Evolutionary conservation across 2,888 invertebrate genomes (phyloP).

Genomic region (Heliconius erato): DNA sequence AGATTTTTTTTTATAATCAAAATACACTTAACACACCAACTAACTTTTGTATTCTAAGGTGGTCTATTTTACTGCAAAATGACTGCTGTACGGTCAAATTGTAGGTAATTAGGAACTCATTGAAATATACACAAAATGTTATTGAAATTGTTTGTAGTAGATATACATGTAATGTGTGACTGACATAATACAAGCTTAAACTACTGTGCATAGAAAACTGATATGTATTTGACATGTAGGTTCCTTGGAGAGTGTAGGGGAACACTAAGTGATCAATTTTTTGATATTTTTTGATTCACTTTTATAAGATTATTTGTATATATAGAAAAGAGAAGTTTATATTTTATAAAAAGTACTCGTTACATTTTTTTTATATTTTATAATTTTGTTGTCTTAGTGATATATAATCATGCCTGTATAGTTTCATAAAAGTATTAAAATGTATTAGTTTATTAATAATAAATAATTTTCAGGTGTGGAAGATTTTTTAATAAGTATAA

Average conservation of each 20-base stretch:
- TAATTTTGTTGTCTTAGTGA: neutral
- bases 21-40: neutral
- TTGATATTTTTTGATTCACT: neutral
- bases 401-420: neutral
- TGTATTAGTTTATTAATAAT: neutral
- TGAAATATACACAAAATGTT: neutral
- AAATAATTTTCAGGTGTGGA: constrained; percentile 15
- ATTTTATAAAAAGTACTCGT: neutral
- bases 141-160: neutral
- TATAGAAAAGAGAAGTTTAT: neutral
- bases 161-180: neutral
- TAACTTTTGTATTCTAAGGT: neutral
- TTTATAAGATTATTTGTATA: too few relatives aligned
- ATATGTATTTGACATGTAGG: neutral
- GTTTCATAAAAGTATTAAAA: too few relatives aligned
- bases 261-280: neutral
- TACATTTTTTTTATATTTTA: neutral
- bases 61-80: too few relatives aligned
- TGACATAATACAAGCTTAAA: neutral
- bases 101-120: neutral
- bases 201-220: neutral
- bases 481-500: constrained; percentile 15
- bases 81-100: too few relatives aligned
- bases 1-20: neutral
- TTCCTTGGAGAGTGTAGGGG: neutral